These are phyloP conservation scores for Spicauda simplicius DNA, from an alignment of 2,888 invertebrate genomes.

Conservation along the genomic window DNA sequence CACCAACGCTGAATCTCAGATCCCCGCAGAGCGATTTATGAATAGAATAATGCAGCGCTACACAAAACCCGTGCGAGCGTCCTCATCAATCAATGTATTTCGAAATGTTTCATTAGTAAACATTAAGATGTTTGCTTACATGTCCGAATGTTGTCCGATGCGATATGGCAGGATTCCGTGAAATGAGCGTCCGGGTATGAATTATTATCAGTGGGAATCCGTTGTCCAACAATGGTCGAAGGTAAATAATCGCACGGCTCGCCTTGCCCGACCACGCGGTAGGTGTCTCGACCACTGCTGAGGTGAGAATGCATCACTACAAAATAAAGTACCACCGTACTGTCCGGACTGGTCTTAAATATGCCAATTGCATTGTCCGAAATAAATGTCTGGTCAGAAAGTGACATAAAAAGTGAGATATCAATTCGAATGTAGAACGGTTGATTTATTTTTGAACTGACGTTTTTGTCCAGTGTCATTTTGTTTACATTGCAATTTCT, in stretches of 20 bases:
- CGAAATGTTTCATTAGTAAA: constrained; percentile 84
- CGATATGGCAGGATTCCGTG: constrained; percentile 74
- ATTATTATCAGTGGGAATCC: constrained; percentile 68
- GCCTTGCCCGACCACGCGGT: constrained; percentile 59
- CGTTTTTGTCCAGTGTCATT: constrained; percentile 9
- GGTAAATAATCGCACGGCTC: constrained; percentile 59
- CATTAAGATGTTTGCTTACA: constrained; percentile 85
- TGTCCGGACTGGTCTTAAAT: constrained; percentile 49
- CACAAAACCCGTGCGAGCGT: constrained; percentile 74
- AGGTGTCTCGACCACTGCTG: constrained; percentile 65
- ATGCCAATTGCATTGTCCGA: constrained; percentile 48
- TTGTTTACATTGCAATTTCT: constrained; percentile 16
- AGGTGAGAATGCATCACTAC: constrained; percentile 59
- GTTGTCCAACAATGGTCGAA: constrained; percentile 55
- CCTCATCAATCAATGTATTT: constrained; percentile 82
- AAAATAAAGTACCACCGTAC: constrained; percentile 52
- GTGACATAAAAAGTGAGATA: constrained; percentile 56
- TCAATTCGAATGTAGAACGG: constrained; percentile 46
- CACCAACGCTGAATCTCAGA: constrained; percentile 76
- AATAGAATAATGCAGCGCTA: constrained; percentile 76
- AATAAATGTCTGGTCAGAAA: constrained; percentile 49
- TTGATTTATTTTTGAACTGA: constrained; percentile 21
- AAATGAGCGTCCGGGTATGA: constrained; percentile 67
- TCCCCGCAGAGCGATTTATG: constrained; percentile 77
- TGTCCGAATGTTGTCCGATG: constrained; percentile 74